Evolutionary conservation across 1,140 invertebrate species (phyloP), one percentile per base, ranked within the genome.

Genomic region (Sipha flava): DNA sequence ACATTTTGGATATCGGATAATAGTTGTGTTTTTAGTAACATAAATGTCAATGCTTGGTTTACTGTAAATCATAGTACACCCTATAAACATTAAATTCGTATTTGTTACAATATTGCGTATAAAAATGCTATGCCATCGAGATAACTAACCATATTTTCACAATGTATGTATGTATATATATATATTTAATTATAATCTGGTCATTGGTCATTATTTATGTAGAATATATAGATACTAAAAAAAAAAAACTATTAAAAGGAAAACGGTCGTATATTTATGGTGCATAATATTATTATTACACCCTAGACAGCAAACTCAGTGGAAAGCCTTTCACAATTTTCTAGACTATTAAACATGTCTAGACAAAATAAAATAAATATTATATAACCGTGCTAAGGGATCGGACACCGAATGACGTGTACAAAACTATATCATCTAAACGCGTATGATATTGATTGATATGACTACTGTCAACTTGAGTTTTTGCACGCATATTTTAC

Each of bases 331-430:
- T 75, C 40, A 34, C 26, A 75, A 75, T 57, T 75, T 57, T 54
- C 49, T 0, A 54, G 52, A 57, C 72, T 52, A 54, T 75, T 75
- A 75, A 75, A 57, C 29, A 34, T 9, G 72, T 75, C 47, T 52
- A 75, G 72, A 75, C 72, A 12, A 72, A 72, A 72, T 72, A 21
- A 54, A 73, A 52, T 73, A 73, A 54, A 73, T 49, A 73, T 47
- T 47, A 72, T n/a, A n/a, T 34, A n/a, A 31, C 14, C 21, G 29
- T 49, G 18, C 29, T 37, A 34, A 40, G 23, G n/a, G n/a, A 40
- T 66, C 23, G n/a, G n/a, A n/a, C n/a, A n/a, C n/a, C n/a, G 62
- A 66, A 43, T 40, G 26, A 37, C 37, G 34, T 29, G 18, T 62
- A 31, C 9, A 29, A 14, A 34, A 34, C n/a, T 64, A 37, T 64